phyloP scores from a whole-genome alignment of 92 coral and sea anemone species.

The Chrysogorgia sp. region DNA sequence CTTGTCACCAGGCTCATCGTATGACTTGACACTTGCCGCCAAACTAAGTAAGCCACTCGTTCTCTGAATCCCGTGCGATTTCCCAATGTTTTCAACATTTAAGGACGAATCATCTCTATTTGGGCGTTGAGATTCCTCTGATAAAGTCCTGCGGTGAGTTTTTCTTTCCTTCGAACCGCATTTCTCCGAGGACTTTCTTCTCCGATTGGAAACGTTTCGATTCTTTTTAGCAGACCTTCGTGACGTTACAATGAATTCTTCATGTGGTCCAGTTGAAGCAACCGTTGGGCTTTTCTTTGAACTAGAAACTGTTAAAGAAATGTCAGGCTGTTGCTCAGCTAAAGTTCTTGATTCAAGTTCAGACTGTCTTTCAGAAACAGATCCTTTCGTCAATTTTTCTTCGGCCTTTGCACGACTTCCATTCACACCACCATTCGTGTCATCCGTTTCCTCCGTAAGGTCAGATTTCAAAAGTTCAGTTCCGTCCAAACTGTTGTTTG shows the following conservation, averaged over 20 bases:
- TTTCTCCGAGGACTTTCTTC: conserved; percentile 25
- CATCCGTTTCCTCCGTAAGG: too few species aligned
- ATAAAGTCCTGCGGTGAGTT: conserved; percentile 1
- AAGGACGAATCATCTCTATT: neutral
- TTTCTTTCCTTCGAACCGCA: neutral
- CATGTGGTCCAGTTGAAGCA: neutral
- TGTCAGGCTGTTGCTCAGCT: neutral
- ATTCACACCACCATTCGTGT: too few species aligned
- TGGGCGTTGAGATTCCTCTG: neutral
- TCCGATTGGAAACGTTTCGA: conserved; percentile 3
- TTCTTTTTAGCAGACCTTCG: neutral
- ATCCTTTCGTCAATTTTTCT: neutral
- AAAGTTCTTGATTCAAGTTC: neutral
- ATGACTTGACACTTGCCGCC: conserved; percentile 1
- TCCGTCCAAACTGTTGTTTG: too few species aligned
- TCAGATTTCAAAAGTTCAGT: too few species aligned
- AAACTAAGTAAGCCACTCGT: conserved; percentile 35
- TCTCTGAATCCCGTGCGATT: neutral
- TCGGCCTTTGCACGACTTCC: neutral
- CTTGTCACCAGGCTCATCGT: conserved; percentile 10
- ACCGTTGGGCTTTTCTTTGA: neutral
- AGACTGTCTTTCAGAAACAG: neutral
- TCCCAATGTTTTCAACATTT: neutral
- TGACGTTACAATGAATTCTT: neutral
- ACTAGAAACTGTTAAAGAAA: neutral